Evolutionary conservation across 1,140 invertebrate genomes (phyloP), one percentile per base, ranked within the genome.

Genomic region (Potamilus streckersoni): DNA sequence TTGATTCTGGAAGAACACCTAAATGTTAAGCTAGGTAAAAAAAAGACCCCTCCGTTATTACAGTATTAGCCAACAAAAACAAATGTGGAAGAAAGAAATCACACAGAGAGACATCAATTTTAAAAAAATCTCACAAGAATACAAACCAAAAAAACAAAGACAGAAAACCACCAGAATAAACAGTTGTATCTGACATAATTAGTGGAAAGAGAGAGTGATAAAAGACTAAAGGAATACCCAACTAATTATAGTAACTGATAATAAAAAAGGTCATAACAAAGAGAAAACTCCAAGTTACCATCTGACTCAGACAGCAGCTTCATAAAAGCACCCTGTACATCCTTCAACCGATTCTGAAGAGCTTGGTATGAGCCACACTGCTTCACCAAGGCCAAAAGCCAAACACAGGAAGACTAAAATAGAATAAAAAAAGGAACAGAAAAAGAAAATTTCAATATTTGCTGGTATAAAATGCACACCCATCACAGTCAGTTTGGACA

Each of bases 241-340:
- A 2, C 38, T 20, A 65, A 17, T 56, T 13, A 69, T 68, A 78
- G 49, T 1, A 13, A 49, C 49, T 38, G 23, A 71, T 23, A 1
- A 23, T 62, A 23, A 57, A 27, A 11, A 27, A 20, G 23, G 15
- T 61, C 6, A 57, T 31, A 67, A 15, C n/a, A 38, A 12, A 6
- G 27, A 70, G 15, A 58, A 71, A 19, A 38, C 57, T n/a, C 27
- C n/a, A 20, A 84, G 91, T 86, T 91, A 96, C 95, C 95, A 90
- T 95, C 97, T 88, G 94, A 96, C 88, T 98, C 96, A 3, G 94
- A 94, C 11, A 98, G 90, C 76, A 96, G 93, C 84, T 94, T 93
- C 92, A 97, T 96, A 83, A 98, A 98, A 8, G 94, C 93, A 79
- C 93, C 92, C 88, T 98, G 96, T 59, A 98, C 91, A 16, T 90